phyloP scores from a whole-genome alignment of 2,797 vertebrate genomes.

The Phaenicophaeus curvirostris region DNA sequence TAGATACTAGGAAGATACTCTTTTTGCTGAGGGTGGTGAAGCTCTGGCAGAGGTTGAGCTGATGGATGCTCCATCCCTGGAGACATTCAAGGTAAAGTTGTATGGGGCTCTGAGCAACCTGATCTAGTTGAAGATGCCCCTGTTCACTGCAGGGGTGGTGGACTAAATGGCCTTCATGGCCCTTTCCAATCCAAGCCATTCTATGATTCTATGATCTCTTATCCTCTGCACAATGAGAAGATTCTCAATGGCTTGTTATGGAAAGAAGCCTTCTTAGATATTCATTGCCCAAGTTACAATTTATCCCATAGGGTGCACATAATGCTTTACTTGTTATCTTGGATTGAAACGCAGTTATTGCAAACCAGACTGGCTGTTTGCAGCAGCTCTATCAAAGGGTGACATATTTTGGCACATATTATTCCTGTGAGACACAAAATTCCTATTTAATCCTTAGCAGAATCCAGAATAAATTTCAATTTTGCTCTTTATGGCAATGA shows the following conservation, averaged over 20 bases:
- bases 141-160: no score
- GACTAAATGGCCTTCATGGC: no score
- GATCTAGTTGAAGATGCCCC: no score
- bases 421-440: background rate
- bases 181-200: no score
- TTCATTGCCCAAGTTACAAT: background rate
- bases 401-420: background rate
- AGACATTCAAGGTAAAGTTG: no score
- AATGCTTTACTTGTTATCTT: background rate
- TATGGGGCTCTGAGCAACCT: no score
- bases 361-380: background rate
- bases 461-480: background rate
- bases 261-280: background rate
- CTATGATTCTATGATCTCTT: background rate
- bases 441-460: background rate
- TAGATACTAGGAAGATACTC: no score
- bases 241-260: background rate
- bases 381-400: background rate
- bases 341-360: background rate
- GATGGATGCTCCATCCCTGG: no score
- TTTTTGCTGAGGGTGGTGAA: no score
- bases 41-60: no score
- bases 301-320: background rate
- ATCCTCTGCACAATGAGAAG: background rate
- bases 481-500: background rate